Percentiles rank a stretch among this genome's conserved stretches.
These are phyloP conservation scores for Bucorvus abyssinicus DNA, from an alignment of 2,797 vertebrate genomes.

Conservation along the genomic window DNA sequence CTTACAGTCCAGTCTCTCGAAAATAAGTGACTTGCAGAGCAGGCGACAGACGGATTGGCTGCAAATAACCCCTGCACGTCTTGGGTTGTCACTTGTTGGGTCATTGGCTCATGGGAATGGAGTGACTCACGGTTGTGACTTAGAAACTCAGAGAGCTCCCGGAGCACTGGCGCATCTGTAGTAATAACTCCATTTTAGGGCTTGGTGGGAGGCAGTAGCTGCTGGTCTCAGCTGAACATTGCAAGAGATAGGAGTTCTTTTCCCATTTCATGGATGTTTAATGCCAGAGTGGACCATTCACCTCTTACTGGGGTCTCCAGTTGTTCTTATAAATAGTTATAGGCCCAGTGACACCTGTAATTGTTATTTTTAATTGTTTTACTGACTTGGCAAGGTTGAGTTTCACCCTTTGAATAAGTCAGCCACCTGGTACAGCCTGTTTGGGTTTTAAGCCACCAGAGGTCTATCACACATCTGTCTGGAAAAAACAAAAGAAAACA, in stretches of 20 bases:
- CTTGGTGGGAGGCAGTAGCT: neutral
- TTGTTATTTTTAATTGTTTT: neutral
- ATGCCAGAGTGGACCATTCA: fast-evolving
- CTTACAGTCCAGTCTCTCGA: neutral
- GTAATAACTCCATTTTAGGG: neutral
- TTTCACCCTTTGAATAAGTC: neutral
- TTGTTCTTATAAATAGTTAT: neutral
- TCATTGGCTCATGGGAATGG: neutral
- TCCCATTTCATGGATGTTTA: neutral
- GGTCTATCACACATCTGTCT: neutral
- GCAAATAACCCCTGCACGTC: neutral
- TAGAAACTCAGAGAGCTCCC: neutral
- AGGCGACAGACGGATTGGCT: conserved; percentile 4
- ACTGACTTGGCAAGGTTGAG: neutral
- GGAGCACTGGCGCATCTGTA: neutral
- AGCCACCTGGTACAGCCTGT: neutral
- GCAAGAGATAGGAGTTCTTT: neutral
- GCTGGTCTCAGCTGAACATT: neutral
- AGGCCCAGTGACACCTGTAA: neutral
- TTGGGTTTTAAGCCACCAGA: neutral
- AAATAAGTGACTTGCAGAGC: neutral
- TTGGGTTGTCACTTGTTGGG: neutral
- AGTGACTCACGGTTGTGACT: neutral
- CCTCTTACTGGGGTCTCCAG: neutral
- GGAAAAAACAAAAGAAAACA: neutral